Percentiles rank a stretch among this genome's conserved stretches.
Evolutionary conservation across 2,113 vertebrate genomes (phyloP).

Genomic region (Chionomys nivalis): DNA sequence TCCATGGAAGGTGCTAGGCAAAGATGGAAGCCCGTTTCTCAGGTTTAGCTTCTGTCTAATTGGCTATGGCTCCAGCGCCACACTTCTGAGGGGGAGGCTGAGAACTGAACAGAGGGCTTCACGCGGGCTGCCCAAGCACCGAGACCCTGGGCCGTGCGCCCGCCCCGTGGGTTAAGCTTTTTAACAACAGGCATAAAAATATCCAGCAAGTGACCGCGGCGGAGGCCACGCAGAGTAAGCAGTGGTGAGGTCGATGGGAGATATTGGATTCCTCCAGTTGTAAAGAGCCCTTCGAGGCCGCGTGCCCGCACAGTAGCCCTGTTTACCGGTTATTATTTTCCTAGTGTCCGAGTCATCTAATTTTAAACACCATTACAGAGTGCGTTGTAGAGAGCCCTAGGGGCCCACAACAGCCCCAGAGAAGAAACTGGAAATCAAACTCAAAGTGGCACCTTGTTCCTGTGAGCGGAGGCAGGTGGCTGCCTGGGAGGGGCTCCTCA

Average conservation of each 20-base stretch:
- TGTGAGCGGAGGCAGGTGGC: neutral
- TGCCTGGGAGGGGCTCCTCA: accelerated
- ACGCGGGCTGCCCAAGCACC: too few species aligned
- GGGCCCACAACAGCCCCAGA: neutral
- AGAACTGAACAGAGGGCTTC: neutral
- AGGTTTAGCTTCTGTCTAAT: too few species aligned
- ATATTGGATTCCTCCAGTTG: neutral
- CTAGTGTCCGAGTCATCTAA: neutral
- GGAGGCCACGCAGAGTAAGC: accelerated
- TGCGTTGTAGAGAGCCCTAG: accelerated
- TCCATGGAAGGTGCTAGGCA: accelerated
- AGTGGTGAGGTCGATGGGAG: neutral
- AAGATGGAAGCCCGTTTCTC: accelerated
- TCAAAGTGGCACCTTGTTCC: accelerated
- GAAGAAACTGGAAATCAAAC: neutral
- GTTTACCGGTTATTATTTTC: neutral
- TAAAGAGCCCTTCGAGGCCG: neutral
- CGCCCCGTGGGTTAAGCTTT: neutral
- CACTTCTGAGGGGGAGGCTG: neutral
- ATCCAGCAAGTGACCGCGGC: accelerated
- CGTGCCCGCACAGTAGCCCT: accelerated
- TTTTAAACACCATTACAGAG: neutral
- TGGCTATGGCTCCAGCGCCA: neutral
- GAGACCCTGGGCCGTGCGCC: neutral
- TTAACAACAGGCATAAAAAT: accelerated